Percentiles rank a stretch among this genome's conserved stretches.
These are phyloP conservation scores for Sus scrofa DNA, from an alignment of 2,113 vertebrate genomes.

Conservation along the genomic window DNA sequence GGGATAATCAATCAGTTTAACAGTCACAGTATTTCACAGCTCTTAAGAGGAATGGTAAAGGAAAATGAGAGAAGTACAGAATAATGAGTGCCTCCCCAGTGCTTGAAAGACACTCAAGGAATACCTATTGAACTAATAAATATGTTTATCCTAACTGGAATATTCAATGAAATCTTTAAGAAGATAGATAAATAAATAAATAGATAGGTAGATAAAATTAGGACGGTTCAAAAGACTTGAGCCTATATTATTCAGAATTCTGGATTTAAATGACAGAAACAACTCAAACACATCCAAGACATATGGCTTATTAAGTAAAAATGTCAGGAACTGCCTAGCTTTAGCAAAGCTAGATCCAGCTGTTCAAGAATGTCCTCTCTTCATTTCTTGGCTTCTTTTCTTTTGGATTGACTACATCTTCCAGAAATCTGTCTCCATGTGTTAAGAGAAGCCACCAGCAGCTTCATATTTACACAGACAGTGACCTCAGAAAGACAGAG, in stretches of 20 bases:
- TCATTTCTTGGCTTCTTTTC: background rate
- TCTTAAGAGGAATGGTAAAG: background rate
- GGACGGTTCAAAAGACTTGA: background rate
- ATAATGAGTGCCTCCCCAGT: background rate
- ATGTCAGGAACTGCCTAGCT: background rate
- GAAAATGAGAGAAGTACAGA: background rate
- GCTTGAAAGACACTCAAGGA: background rate
- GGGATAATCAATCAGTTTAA: background rate
- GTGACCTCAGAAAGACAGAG: background rate
- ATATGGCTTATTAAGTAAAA: constrained; percentile 26
- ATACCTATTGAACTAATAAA: background rate
- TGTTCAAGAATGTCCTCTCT: background rate
- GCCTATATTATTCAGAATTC: background rate
- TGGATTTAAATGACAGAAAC: constrained; percentile 28
- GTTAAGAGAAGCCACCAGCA: background rate
- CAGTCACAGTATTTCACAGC: background rate
- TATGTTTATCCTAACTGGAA: background rate
- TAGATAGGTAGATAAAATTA: background rate
- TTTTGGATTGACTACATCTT: background rate
- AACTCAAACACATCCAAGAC: background rate
- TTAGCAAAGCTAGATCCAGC: background rate
- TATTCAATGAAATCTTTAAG: background rate
- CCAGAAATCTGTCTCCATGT: background rate
- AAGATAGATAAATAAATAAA: background rate
- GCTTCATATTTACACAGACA: background rate